Evolutionary conservation across 2,797 vertebrate genomes (phyloP).

Genomic region (Darevskia mixta): DNA sequence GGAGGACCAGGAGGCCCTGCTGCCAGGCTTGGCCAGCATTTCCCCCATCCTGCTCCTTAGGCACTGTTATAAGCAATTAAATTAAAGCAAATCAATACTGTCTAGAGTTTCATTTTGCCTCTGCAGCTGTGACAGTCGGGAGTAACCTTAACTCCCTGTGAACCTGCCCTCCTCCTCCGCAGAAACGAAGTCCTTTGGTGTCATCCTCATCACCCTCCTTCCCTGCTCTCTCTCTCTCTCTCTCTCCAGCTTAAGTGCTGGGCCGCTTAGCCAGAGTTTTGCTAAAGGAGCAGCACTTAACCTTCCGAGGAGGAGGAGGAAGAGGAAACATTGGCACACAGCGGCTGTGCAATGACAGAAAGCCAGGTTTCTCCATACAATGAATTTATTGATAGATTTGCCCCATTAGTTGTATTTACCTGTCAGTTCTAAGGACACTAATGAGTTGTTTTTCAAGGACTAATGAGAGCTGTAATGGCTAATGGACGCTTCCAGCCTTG

Average conservation of each 20-base stretch:
- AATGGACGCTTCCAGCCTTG: slow-evolving; percentile 92
- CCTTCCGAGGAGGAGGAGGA: slow-evolving; percentile 63
- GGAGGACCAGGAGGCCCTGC: background rate
- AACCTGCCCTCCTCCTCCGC: slow-evolving; percentile 80
- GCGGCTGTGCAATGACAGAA: slow-evolving; percentile 68
- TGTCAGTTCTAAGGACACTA: slow-evolving; percentile 90
- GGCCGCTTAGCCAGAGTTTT: slow-evolving; percentile 63
- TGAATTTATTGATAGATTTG: slow-evolving; percentile 92
- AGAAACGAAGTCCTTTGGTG: slow-evolving; percentile 69
- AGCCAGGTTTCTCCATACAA: slow-evolving; percentile 84
- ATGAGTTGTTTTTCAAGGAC: slow-evolving; percentile 93
- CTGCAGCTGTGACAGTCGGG: slow-evolving; percentile 82
- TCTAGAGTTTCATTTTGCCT: slow-evolving; percentile 71
- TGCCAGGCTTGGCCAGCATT: slow-evolving; percentile 45
- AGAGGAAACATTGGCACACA: slow-evolving; percentile 70
- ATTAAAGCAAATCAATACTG: slow-evolving; percentile 71
- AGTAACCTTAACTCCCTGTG: slow-evolving; percentile 86
- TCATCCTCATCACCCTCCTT: slow-evolving; percentile 42
- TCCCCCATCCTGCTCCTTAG: slow-evolving; percentile 63
- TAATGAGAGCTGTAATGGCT: slow-evolving; percentile 92
- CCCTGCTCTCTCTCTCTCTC: slow-evolving; percentile 51
- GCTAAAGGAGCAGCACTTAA: slow-evolving; percentile 69
- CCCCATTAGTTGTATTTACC: slow-evolving; percentile 94
- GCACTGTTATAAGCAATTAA: slow-evolving; percentile 68
- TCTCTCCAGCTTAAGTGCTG: slow-evolving; percentile 64